Base-by-base conservation (phyloP, 2,113 vertebrate genomes). In the Ceuthmochares aereus region DNA sequence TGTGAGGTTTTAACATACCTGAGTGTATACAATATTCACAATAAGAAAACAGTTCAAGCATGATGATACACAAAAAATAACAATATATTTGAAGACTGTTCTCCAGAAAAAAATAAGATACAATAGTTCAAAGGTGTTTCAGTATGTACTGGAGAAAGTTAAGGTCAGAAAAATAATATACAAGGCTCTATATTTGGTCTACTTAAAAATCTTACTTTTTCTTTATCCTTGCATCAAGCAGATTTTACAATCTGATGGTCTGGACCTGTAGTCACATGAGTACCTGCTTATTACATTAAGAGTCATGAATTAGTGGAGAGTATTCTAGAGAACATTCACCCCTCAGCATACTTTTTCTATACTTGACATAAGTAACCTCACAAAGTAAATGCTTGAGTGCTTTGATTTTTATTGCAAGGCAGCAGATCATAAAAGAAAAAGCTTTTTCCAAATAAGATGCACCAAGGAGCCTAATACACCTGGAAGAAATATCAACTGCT, bases 201-300 rank as follows among this genome's bases (percentile, higher is more conserved):
- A 34, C 30, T 73, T 23, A 59, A 58, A 40, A 84, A 45, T 16
- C 18, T 47, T 91, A 2, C 23, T 72, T 89, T 72, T 34, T 40
- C 10, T 4, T 87, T 45, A n/a, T 55, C 18, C n/a, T 30, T 30
- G 4, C 9, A 40, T 62, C 36, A 40, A n/a, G 19, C 1, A 1
- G 26, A 79, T 66, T 77, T 78, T 55, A 30, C 26, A 63, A 52
- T 25, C 43, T 2, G 0, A 0, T 2, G 1, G 8, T 42, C 66
- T 68, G 56, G 19, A 74, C 37, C 42, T 43, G 34, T 30, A 51
- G 42, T 18, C 36, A 60, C 14, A 12, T 16, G 19, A 25, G 22
- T 82, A 49, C 11, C 40, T 76, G 11, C 15, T 58, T 62, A 54
- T 30, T 69, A 73, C 76, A 80, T 49, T 49, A 12, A 27, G 90